Percentiles rank a stretch among this genome's conserved stretches.
Conservation (phyloP, 2,797 vertebrate species). For the Craterocephalus amniculus region DNA sequence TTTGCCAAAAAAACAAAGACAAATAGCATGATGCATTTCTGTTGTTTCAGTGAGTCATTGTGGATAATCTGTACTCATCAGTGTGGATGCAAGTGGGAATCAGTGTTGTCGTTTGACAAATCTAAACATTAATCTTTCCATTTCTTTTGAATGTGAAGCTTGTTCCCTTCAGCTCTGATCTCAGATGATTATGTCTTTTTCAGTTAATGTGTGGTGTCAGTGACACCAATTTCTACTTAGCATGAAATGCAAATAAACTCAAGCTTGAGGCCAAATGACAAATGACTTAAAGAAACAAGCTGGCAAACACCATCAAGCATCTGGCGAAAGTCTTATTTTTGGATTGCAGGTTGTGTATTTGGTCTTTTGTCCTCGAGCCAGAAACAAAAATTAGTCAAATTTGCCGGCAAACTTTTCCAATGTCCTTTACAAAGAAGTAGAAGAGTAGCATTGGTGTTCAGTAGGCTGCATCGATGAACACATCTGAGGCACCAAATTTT, state of each 20-base stretch:
- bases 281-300: not conserved
- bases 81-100: not conserved
- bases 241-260: not conserved
- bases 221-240: not conserved
- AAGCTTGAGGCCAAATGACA: not conserved
- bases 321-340: not conserved
- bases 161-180: not conserved
- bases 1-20: not conserved
- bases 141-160: not conserved
- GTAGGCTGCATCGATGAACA: not conserved
- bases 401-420: not conserved
- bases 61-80: not conserved
- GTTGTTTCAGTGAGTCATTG: not conserved
- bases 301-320: not conserved
- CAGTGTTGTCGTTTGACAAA: not conserved
- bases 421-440: not conserved
- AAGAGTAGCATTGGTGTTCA: not conserved
- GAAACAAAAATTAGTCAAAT: not conserved
- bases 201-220: not conserved
- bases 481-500: slow-evolving; percentile 1
- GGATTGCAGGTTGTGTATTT: not conserved
- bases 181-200: not conserved
- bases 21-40: not conserved
- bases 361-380: not conserved
- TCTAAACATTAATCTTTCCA: not conserved